Conservation (phyloP, 2,113 vertebrate species). For the Chaetura pelagica region DNA sequence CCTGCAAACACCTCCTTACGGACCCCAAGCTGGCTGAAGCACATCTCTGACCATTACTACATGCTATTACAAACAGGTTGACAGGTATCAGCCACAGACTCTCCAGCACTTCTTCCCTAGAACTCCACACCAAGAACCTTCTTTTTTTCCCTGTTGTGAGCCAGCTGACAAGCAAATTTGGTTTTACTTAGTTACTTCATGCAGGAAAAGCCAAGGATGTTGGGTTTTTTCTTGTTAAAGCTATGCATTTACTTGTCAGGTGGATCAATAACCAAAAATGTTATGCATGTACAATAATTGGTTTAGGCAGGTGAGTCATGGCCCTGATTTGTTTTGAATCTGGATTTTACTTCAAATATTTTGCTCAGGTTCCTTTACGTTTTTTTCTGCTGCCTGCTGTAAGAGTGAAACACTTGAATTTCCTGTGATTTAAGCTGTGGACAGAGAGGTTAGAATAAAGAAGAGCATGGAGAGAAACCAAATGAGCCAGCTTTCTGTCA, state of each 20-base stretch:
- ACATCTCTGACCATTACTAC: background rate
- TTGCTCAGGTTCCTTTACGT: constrained; percentile 7
- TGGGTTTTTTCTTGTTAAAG: background rate
- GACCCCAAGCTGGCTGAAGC: background rate
- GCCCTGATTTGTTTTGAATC: background rate
- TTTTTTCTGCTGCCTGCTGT: constrained; percentile 41
- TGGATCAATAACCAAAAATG: background rate
- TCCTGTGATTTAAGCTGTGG: constrained; percentile 56
- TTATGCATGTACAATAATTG: background rate
- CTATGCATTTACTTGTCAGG: background rate
- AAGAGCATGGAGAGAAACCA: constrained; percentile 21
- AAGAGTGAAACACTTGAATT: constrained; percentile 54
- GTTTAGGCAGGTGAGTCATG: background rate
- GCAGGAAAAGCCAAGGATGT: background rate
- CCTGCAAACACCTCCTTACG: background rate
- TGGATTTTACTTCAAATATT: constrained; percentile 28
- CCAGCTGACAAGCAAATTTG: background rate
- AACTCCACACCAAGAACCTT: background rate
- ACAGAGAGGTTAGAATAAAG: constrained; percentile 63
- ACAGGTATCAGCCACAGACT: background rate
- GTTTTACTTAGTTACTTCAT: background rate
- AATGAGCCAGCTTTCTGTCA: constrained; percentile 68
- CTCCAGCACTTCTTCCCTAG: background rate
- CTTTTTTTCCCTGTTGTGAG: background rate
- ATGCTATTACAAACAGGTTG: background rate